Evolutionary conservation across 2,888 invertebrate species (phyloP), one percentile per base, ranked within the genome.

Genomic region (Drosophila fulvimacula): DNA sequence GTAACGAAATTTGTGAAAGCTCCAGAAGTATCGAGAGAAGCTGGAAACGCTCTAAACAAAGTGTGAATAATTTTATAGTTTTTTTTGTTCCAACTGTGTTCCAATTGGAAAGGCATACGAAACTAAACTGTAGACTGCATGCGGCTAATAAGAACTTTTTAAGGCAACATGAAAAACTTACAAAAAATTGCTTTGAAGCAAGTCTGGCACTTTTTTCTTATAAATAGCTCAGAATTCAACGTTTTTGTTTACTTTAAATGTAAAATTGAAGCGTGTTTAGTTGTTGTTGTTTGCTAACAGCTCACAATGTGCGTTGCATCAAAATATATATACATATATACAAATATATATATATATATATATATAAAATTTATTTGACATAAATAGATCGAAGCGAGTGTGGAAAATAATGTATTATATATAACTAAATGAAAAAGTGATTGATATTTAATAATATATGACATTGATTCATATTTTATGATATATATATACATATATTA

Each of bases 1-100:
- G 63, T 73, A 60, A 76, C 78, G 78, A 69, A 56, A 67, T 34
- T 65, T 76, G 76, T 76, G 74, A 76, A 76, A 78, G 74, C 65
- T 49, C 48, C 46, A 13, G 27, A 34, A 21, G 34, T 15, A 34
- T 32, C 15, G 62, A 60, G 64, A 76, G 49, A 44, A 24, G 44
- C 44, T 9, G 44, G 10, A 46, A 46, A 59, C 67, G 59, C 38
- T 61, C 58, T 65, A 73, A 73, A 78, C 78, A 76, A 78, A 73
- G 69, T 78, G 74, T 62, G 41, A 52, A 59, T 58, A 52, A 41
- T 49, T 67, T 60, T 17, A 34, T 17, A 38, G 30, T 7, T 10
- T 21, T 21, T 55, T 49, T 32, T 42, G 15, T 44, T 53, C 48
- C 49, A 15, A 34, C 21, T 21, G 36, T 46, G 21, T 15, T 52